Evolutionary conservation across 2,113 vertebrate species (phyloP).

Genomic region (Myxocyprinus asiaticus): DNA sequence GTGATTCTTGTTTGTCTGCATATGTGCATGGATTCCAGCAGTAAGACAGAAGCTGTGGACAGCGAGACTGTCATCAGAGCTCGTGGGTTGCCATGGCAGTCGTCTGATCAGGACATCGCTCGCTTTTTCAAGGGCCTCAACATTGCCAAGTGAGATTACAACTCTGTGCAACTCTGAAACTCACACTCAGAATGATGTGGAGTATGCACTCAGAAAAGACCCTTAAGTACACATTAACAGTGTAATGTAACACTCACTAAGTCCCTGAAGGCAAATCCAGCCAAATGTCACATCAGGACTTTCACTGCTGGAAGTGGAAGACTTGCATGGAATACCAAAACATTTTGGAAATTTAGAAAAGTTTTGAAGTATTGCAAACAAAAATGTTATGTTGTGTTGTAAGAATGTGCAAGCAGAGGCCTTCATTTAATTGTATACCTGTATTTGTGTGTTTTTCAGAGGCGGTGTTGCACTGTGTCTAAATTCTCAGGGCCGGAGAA

Average conservation of each 20-base stretch:
- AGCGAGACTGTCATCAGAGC: constrained; percentile 95
- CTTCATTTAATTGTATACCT: constrained; percentile 18
- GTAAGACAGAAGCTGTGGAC: constrained; percentile 90
- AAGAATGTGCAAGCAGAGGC: not conserved
- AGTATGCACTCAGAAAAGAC: constrained; percentile 6
- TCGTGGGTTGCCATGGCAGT: constrained; percentile 94
- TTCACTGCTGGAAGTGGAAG: not conserved
- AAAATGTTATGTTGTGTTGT: not conserved
- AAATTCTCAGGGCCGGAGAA: constrained; percentile 93
- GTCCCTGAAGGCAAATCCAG: not conserved
- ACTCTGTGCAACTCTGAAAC: not conserved
- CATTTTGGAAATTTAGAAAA: no score
- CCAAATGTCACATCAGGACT: constrained; percentile 13
- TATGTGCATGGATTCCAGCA: constrained; percentile 70
- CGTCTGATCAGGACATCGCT: constrained; percentile 96
- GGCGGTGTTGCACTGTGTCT: constrained; percentile 94
- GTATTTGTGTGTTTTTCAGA: constrained; percentile 67
- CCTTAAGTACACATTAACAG: constrained; percentile 28
- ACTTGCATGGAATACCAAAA: not conserved
- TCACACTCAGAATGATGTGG: not conserved
- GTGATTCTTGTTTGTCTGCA: not conserved
- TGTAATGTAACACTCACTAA: constrained; percentile 7
- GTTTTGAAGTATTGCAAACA: no score
- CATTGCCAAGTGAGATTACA: constrained; percentile 87
- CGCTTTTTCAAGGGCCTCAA: constrained; percentile 98